Evolutionary conservation across 2,113 vertebrate genomes (phyloP).

Genomic region (Peromyscus maniculatus): DNA sequence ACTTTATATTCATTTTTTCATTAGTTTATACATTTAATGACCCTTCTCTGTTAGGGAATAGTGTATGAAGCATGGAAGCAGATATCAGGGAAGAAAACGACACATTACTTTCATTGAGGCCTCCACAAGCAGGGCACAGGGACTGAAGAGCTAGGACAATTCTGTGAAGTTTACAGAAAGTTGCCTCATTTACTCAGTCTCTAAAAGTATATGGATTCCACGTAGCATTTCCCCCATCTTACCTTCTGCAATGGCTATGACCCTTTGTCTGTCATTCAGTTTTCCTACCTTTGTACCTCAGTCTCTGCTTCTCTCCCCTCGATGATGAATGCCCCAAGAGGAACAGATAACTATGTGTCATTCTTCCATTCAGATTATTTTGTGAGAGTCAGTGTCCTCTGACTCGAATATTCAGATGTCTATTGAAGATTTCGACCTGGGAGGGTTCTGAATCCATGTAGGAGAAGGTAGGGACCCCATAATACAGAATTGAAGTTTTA

Average conservation of each 20-base stretch:
- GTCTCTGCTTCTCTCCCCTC: not conserved
- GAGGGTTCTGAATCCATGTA: not conserved
- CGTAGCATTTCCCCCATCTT: no score
- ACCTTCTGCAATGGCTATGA: not conserved
- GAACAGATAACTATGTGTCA: not conserved
- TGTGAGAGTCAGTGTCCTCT: slow-evolving; percentile 2
- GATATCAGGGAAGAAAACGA: not conserved
- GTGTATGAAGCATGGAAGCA: not conserved
- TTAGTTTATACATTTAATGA: not conserved
- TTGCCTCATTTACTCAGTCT: not conserved
- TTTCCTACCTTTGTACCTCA: not conserved
- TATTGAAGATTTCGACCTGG: slow-evolving; percentile 40
- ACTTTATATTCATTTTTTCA: not conserved
- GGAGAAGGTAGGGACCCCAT: not conserved
- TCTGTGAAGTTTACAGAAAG: not conserved
- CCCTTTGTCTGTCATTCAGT: not conserved
- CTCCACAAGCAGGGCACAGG: not conserved
- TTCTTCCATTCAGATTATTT: not conserved
- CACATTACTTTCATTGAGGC: not conserved
- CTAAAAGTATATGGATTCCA: not conserved
- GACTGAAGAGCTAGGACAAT: not conserved
- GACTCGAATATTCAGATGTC: not conserved
- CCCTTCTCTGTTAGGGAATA: not conserved
- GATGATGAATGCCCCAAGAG: not conserved
- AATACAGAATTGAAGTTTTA: not conserved